A percentile compares a stretch with the other conserved stretches of the same genome.
phyloP scores from a whole-genome alignment of 2,113 vertebrate species.

The Embiotoca jacksoni region DNA sequence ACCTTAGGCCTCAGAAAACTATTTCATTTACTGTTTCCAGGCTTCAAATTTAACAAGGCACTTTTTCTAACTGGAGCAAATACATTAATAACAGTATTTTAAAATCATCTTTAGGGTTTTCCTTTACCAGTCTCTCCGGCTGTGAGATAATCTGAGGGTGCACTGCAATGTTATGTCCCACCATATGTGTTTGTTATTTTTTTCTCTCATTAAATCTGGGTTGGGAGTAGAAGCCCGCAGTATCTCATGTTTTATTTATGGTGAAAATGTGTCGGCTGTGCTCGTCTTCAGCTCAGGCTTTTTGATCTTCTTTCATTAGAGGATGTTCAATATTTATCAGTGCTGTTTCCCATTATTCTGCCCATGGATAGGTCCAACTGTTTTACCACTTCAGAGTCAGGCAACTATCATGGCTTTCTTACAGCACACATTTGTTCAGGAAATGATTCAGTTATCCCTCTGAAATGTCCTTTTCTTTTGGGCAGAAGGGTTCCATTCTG shows the following conservation, averaged over 20 bases:
- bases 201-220: constrained; percentile 78
- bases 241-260: constrained; percentile 82
- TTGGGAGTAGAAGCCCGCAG: constrained; percentile 74
- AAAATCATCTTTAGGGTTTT: constrained; percentile 55
- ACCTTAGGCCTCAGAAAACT: constrained; percentile 34
- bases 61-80: constrained; percentile 37
- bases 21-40: constrained; percentile 18
- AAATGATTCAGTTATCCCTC: constrained; percentile 48
- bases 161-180: constrained; percentile 49
- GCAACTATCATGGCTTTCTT: constrained; percentile 44
- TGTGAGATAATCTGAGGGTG: constrained; percentile 60
- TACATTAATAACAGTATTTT: constrained; percentile 38
- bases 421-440: constrained; percentile 54
- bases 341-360: constrained; percentile 73
- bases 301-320: constrained; percentile 85
- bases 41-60: constrained; percentile 4
- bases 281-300: constrained; percentile 75
- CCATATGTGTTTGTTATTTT: constrained; percentile 77
- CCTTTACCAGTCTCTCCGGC: constrained; percentile 27
- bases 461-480: constrained; percentile 17
- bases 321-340: constrained; percentile 84
- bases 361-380: constrained; percentile 62
- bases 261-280: constrained; percentile 70
- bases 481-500: not conserved
- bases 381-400: constrained; percentile 49